phyloP scores from a whole-genome alignment of 1,140 invertebrate species.

The Hydropsyche tenuis region DNA sequence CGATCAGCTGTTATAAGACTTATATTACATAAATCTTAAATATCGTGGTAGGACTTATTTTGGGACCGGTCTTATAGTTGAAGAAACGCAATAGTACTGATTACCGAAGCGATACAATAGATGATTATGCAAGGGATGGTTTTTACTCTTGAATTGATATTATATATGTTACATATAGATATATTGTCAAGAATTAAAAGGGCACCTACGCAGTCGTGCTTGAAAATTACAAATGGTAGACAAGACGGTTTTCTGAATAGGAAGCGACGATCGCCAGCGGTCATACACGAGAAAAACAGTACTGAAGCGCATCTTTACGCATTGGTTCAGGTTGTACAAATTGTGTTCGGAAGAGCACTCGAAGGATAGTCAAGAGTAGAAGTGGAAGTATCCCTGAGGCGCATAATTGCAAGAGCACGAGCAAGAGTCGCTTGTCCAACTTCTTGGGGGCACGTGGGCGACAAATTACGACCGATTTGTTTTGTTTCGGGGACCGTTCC shows the following conservation, averaged over 20 bases:
- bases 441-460: conserved; percentile 11
- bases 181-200: not conserved
- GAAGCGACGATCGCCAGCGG: not conserved
- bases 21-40: no score
- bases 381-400: not conserved
- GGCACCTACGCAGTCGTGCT: not conserved
- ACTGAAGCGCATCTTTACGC: not conserved
- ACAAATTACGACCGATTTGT: conserved; percentile 19
- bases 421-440: conserved; percentile 6
- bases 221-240: not conserved
- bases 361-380: not conserved
- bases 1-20: no score
- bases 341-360: not conserved
- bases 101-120: not conserved
- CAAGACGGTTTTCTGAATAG: no score
- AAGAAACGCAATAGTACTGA: not conserved
- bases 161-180: not conserved
- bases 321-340: conserved; percentile 14
- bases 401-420: not conserved
- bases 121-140: not conserved
- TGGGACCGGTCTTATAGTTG: not conserved
- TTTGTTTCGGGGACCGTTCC: conserved; percentile 1
- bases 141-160: not conserved
- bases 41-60: not conserved
- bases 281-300: not conserved